A percentile compares a stretch with the other conserved stretches of the same genome.
phyloP scores from a whole-genome alignment of 2,797 vertebrate species.

The Vultur gryphus region DNA sequence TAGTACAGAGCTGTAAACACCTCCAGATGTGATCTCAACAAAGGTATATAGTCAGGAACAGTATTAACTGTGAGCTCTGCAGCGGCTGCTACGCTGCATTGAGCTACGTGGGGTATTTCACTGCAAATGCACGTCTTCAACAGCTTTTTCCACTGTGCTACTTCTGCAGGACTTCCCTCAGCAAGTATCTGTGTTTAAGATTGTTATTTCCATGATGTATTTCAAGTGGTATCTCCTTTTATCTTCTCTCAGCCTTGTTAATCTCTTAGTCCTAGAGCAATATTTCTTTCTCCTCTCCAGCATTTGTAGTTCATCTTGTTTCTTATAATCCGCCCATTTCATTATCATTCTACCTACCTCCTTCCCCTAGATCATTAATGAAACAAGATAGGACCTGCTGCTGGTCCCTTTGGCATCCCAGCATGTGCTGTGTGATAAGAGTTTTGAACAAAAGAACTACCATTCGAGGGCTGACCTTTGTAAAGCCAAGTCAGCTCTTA shows the following conservation, averaged over 20 bases:
- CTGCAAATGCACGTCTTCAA: background rate
- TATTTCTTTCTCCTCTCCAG: background rate
- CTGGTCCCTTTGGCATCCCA: conserved; percentile 1
- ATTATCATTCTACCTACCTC: background rate
- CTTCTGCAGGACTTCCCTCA: background rate
- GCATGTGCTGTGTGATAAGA: background rate
- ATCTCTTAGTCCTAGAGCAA: background rate
- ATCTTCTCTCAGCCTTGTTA: background rate
- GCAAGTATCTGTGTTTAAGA: background rate
- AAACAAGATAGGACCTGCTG: background rate
- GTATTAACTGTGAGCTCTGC: background rate
- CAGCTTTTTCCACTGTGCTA: background rate
- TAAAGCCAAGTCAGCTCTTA: background rate
- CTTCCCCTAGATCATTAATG: background rate
- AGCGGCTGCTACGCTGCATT: background rate
- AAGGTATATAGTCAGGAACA: background rate
- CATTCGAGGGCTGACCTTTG: conserved; percentile 10
- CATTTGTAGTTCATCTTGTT: background rate
- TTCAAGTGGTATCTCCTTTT: background rate
- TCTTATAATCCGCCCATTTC: background rate
- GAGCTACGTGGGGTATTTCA: background rate
- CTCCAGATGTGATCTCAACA: background rate
- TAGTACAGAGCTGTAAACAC: background rate
- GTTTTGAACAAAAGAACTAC: conserved; percentile 22
- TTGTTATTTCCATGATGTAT: background rate